phyloP scores from a whole-genome alignment of 2,113 vertebrate genomes.

The Equus przewalskii region DNA sequence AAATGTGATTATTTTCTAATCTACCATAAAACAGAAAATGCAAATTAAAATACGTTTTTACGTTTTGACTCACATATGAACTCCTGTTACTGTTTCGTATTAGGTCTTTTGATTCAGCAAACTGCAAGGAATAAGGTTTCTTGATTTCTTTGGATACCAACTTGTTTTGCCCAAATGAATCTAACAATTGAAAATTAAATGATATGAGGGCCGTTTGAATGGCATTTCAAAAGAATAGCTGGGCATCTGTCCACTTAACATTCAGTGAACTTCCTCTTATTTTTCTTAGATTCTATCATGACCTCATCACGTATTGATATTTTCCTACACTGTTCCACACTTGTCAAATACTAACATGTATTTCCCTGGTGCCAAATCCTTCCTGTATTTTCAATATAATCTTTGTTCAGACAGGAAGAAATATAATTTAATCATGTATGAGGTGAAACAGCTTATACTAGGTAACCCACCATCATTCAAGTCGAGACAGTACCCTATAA shows the following conservation, averaged over 20 bases:
- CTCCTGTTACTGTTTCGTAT: neutral
- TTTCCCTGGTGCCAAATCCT: constrained; percentile 66
- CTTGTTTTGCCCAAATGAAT: constrained; percentile 6
- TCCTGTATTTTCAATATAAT: constrained; percentile 78
- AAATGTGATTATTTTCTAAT: constrained; percentile 26
- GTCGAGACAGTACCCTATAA: constrained; percentile 68
- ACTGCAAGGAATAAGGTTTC: neutral
- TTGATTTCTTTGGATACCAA: neutral
- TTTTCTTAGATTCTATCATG: constrained; percentile 50
- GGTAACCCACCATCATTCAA: constrained; percentile 80
- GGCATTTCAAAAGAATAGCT: neutral
- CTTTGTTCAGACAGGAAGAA: constrained; percentile 85
- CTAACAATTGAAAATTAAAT: neutral
- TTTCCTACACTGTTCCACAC: constrained; percentile 57
- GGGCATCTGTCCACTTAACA: neutral
- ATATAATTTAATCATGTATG: constrained; percentile 84
- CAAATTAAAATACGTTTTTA: neutral
- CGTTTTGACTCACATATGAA: neutral
- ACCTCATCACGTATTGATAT: constrained; percentile 69
- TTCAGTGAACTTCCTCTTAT: neutral
- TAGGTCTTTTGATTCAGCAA: neutral
- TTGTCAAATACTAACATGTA: constrained; percentile 64
- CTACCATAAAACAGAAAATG: neutral
- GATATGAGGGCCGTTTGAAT: neutral
- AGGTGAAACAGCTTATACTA: constrained; percentile 79